These are phyloP conservation scores for Ictalurus punctatus DNA, from an alignment of 2,113 vertebrate species.

Conservation along the genomic window DNA sequence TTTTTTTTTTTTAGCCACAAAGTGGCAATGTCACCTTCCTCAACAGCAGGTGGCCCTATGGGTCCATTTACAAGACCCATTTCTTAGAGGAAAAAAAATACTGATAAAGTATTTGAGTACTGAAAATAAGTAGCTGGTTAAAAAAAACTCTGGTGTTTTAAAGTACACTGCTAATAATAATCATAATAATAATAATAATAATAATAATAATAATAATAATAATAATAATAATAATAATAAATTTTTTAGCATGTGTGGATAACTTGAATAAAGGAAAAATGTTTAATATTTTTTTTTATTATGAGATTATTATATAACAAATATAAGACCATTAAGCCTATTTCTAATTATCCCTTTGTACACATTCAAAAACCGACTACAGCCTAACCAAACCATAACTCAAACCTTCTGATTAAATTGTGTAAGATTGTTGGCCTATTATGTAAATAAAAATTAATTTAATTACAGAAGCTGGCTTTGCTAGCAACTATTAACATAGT, in stretches of 20 bases:
- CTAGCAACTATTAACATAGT: background rate
- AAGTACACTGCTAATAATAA: no score
- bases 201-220: no score
- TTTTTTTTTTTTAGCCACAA: no score
- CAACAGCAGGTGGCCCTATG: slow-evolving; percentile 11
- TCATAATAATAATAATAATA: no score
- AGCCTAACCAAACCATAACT: background rate
- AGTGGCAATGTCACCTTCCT: background rate
- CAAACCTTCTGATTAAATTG: background rate
- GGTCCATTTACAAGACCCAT: background rate
- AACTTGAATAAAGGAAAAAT: no score
- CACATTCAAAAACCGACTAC: background rate
- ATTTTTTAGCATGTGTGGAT: no score
- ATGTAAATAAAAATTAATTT: background rate
- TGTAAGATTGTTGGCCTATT: background rate
- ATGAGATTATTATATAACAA: background rate
- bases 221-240: no score
- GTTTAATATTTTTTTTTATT: no score
- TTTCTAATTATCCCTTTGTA: background rate
- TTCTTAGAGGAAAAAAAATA: background rate
- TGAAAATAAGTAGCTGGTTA: background rate
- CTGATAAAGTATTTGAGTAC: background rate
- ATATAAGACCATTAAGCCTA: background rate
- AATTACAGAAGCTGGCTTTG: background rate
- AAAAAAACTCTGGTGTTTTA: background rate